Evolutionary conservation across 2,113 vertebrate genomes (phyloP).

Genomic region (Chiloscyllium plagiosum): DNA sequence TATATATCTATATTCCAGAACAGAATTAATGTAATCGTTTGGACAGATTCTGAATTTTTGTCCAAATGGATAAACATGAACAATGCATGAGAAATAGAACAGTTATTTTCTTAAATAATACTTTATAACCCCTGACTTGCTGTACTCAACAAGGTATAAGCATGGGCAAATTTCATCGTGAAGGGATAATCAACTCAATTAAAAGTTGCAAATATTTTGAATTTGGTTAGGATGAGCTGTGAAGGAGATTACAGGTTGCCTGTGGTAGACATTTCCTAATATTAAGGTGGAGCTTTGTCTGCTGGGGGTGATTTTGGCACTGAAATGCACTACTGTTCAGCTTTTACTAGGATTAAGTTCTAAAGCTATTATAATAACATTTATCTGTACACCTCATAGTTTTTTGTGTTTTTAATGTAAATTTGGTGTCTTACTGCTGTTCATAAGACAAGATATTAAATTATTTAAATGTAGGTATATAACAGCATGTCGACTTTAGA

Average conservation of each 20-base stretch:
- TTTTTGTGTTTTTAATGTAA: conserved; percentile 38
- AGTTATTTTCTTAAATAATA: conserved; percentile 34
- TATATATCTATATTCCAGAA: conserved; percentile 11
- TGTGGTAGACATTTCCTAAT: neutral
- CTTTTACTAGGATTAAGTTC: neutral
- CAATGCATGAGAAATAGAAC: conserved; percentile 19
- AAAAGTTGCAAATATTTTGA: conserved; percentile 11
- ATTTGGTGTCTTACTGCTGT: conserved; percentile 33
- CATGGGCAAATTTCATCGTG: neutral
- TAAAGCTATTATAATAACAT: conserved; percentile 22
- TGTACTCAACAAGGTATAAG: neutral
- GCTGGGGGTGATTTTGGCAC: neutral
- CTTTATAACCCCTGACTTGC: conserved; percentile 12
- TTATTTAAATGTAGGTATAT: conserved; percentile 33
- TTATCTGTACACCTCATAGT: conserved; percentile 24
- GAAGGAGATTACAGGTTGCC: neutral
- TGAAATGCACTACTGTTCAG: conserved; percentile 19
- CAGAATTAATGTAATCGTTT: neutral
- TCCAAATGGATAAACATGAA: neutral
- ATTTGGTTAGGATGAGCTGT: neutral
- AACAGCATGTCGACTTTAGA: conserved; percentile 54
- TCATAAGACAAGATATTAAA: conserved; percentile 34
- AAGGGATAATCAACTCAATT: neutral
- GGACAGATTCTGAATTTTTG: conserved; percentile 21
- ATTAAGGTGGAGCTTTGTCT: conserved; percentile 11